Conservation (phyloP, 2,888 invertebrate species). For the Aspidiotus destructor region DNA sequence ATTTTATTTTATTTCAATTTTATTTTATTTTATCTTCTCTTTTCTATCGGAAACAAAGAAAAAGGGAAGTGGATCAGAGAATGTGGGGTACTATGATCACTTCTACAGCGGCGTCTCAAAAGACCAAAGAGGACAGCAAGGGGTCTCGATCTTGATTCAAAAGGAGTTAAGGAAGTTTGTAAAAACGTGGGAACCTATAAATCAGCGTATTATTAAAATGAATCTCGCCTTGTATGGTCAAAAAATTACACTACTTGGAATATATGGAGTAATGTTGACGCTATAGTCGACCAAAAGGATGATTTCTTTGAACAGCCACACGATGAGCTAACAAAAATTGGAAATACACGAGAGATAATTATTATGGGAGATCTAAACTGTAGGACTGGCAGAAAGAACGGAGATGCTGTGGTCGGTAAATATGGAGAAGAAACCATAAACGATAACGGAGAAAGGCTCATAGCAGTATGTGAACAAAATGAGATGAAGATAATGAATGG, state of each 20-base stretch:
- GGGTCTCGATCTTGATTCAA: not conserved
- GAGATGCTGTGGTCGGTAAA: not conserved
- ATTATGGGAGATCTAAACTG: not conserved
- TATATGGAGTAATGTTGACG: not conserved
- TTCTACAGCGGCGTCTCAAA: not conserved
- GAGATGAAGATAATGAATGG: not conserved
- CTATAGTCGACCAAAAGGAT: not conserved
- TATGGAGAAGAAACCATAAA: not conserved
- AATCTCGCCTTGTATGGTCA: not conserved
- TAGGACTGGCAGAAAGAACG: not conserved
- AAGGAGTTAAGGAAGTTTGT: not conserved
- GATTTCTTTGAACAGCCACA: not conserved
- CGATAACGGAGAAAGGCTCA: constrained; percentile 1
- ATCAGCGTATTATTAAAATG: not conserved
- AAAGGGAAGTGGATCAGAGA: not conserved
- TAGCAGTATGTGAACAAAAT: not conserved
- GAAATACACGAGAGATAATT: not conserved
- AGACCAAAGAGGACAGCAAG: not conserved
- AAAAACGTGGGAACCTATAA: not conserved
- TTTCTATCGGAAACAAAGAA: not conserved
- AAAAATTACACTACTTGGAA: not conserved
- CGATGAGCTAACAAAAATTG: not conserved
- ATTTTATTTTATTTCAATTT: too few species aligned
- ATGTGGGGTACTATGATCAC: not conserved
- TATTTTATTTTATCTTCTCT: too few species aligned